A percentile compares a stretch with the other conserved stretches of the same genome.
Conservation (phyloP, 2,113 vertebrate species). For the Scolopax mira region DNA sequence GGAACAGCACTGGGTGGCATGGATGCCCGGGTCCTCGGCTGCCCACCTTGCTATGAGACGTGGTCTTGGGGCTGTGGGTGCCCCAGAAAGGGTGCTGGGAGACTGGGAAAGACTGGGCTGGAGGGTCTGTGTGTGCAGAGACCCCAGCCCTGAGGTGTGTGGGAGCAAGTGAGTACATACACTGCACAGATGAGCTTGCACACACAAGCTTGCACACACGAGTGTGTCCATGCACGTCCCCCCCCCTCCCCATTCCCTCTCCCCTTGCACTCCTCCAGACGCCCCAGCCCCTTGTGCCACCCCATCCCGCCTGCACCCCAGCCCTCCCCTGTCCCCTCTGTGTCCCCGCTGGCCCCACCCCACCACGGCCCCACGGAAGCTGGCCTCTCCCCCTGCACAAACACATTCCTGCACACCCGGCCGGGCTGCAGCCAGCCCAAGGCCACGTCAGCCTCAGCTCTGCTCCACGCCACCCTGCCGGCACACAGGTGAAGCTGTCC, state of each 20-base stretch:
- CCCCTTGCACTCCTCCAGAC: neutral
- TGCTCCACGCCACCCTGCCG: neutral
- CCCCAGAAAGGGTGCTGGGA: neutral
- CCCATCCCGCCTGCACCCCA: neutral
- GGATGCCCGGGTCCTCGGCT: accelerated
- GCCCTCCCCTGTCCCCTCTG: neutral
- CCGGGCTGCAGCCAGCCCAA: neutral
- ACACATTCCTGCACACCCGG: slow-evolving; percentile 51
- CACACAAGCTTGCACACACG: neutral
- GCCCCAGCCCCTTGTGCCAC: neutral
- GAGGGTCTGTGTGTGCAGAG: neutral
- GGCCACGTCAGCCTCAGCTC: slow-evolving; percentile 65
- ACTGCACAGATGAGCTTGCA: neutral
- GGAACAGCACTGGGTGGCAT: neutral
- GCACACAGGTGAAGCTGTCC: slow-evolving; percentile 24
- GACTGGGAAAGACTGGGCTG: neutral
- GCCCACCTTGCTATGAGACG: neutral
- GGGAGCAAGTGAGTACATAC: no score
- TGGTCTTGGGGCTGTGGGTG: neutral
- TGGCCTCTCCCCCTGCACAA: slow-evolving; percentile 64
- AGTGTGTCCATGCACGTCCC: accelerated
- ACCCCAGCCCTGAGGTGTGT: neutral
- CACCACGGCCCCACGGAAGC: neutral
- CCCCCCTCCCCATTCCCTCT: accelerated
- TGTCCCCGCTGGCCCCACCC: neutral